Base-by-base conservation (phyloP, 1,140 invertebrate species). In the Zaprionus ornatus region DNA sequence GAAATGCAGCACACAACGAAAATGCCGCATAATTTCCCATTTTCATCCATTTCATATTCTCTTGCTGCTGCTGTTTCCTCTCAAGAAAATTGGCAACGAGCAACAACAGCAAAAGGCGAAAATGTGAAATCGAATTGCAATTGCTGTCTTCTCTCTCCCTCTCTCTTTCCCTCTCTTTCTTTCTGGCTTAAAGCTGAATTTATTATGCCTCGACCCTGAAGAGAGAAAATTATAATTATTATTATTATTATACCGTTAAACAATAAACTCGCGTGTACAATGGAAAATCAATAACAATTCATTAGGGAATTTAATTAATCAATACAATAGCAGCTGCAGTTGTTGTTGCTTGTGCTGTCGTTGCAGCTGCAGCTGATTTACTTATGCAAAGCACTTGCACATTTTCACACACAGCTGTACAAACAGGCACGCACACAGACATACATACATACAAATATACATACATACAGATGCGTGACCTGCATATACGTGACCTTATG, bases 281-380 rank as follows among this genome's bases (percentile, higher is more conserved):
- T 35, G 15, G 12, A 45, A 29, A 52, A 32, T 59, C 65, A 23
- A 68, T 59, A 52, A 37, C 32, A 69, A 42, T 62, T 70, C 35
- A 54, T 55, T 37, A 68, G 35, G 21, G 21, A 21, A 21, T 54
- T 52, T 13, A 37, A 42, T 73, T 52, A 74, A 74, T 70, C 40
- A 42, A 74, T 63, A 50, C 45, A 37, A 42, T n/a, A 21, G 40
- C 42, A 52, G 54, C 52, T 32, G 45, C 55, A 40, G 62, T 32
- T 35, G 12, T 35, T n/a, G n/a, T 4, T 27, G 19, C 23, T 25
- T 25, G 4, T 27, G 27, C 29, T 25, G 7, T 32, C 2, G n/a
- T 10, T 55, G 15, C 59, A 17, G 42, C 54, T 17, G 37, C 65
- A 68, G 32, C 35, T 56, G 64, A 66, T 40, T 63, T 63, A 32